These are phyloP conservation scores for Temnothorax rugatulus DNA, from an alignment of 2,888 invertebrate genomes.

Conservation along the genomic window DNA sequence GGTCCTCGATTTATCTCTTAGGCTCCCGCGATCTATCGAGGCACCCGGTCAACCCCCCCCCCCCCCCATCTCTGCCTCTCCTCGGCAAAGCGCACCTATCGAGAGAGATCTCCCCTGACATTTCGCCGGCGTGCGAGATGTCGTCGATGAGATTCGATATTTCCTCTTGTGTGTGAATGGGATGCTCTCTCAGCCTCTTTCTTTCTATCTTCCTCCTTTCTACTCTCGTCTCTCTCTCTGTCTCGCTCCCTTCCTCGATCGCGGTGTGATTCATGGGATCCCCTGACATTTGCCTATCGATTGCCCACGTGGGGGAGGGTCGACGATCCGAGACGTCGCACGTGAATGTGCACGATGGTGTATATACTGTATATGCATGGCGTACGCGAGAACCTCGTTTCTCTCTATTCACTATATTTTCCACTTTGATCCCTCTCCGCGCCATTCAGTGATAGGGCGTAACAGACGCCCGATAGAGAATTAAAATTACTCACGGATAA, in stretches of 20 bases:
- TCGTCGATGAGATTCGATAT: slow-evolving; percentile 54
- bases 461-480: slow-evolving; percentile 3
- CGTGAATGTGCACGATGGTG: slow-evolving; percentile 55
- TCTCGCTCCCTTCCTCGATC: slow-evolving; percentile 16
- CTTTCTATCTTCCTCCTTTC: background rate
- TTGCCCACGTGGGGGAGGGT: slow-evolving; percentile 69
- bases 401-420: slow-evolving; percentile 69
- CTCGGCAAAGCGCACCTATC: slow-evolving; percentile 29
- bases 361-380: slow-evolving; percentile 22
- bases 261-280: slow-evolving; percentile 73
- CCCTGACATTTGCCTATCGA: slow-evolving; percentile 74
- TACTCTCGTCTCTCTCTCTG: slow-evolving; percentile 37
- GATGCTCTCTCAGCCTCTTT: slow-evolving; percentile 67
- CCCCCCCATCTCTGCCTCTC: background rate
- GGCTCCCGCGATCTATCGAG: slow-evolving; percentile 61
- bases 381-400: slow-evolving; percentile 50
- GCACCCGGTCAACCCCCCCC: slow-evolving; percentile 53
- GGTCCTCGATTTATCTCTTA: slow-evolving; percentile 71
- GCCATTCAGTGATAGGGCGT: slow-evolving; percentile 28
- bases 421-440: slow-evolving; percentile 59
- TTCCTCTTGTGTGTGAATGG: slow-evolving; percentile 68
- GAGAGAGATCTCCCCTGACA: slow-evolving; percentile 53
- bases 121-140: slow-evolving; percentile 59
- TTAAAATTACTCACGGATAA: slow-evolving; percentile 22
- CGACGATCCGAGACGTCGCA: slow-evolving; percentile 59